Conservation (phyloP, 2,797 vertebrate genomes). For the Phylloscopus collybita region DNA sequence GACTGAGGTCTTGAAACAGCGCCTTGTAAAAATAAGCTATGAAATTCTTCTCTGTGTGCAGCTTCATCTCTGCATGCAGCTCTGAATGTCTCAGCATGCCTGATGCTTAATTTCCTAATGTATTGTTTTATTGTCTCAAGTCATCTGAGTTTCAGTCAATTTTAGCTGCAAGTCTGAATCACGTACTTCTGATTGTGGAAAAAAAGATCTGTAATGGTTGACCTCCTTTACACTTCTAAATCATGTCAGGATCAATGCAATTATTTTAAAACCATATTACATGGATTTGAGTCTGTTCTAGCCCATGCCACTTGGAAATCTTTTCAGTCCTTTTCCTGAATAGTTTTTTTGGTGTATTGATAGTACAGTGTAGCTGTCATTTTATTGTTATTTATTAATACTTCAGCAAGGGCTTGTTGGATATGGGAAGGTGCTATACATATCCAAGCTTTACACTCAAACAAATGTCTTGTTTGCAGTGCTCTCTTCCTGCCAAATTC, state of each 20-base stretch:
- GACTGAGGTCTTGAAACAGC: background rate
- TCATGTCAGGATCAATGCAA: background rate
- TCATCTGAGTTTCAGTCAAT: background rate
- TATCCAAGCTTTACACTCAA: background rate
- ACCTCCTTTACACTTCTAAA: constrained; percentile 10
- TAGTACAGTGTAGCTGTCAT: background rate
- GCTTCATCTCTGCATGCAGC: constrained; percentile 31
- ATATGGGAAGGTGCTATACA: background rate
- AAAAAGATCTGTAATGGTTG: background rate
- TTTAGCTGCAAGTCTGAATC: background rate
- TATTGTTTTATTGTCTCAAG: constrained; percentile 2
- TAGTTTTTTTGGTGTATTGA: background rate
- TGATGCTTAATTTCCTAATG: constrained; percentile 1
- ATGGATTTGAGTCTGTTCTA: background rate
- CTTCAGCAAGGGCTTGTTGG: background rate
- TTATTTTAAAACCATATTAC: background rate
- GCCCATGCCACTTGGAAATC: background rate
- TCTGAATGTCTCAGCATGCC: constrained; percentile 28
- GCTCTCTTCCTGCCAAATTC: background rate
- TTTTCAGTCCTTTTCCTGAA: background rate
- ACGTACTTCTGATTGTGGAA: background rate
- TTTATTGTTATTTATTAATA: background rate
- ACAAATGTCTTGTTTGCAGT: background rate
- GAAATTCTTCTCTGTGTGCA: background rate
- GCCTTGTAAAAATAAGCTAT: constrained; percentile 31